Base-by-base conservation (phyloP, 1,140 invertebrate genomes). In the Acromyrmex heyeri region DNA sequence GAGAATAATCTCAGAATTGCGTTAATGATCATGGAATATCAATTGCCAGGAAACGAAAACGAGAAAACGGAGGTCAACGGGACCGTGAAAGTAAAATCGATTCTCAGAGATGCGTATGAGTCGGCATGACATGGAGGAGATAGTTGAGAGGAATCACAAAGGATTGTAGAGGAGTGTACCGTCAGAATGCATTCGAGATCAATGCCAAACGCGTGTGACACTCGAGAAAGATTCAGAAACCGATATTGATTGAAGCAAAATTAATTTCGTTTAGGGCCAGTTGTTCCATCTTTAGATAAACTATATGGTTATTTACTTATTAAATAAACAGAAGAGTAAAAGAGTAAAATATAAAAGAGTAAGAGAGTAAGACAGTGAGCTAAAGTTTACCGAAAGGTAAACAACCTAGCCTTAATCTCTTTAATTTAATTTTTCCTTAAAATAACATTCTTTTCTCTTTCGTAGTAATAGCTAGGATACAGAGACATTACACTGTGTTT, bases 81-180 rank as follows among this genome's bases (percentile, higher is more conserved):
- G 64, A 69, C 48, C 53, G 50, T 72, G 72, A 76, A 67, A 64
- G 77, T 62, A 62, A 59, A 77, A 86, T 90, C 24, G 59, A 61
- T 91, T 91, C 87, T 86, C 55, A 73, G 73, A 90, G 77, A 50
- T 85, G 76, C 30, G 48, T 30, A 72, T 90, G 88, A 92, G 86
- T 91, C 85, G 89, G 30, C 53, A 21, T 44, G 85, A 81, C 86
- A 38, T 38, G 82, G 75, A 87, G 75, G 81, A 78, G 76, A 53
- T 18, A 27, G 62, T 57, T 55, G 48, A 48, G 16, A 53, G 12
- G 8, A 83, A 50, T 57, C 50, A 67, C 53, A 86, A 77, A 69
- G 76, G 50, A 48, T 55, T 34, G 69, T 72, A 76, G 61, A 76
- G 76, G 21, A 50, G 8, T 24, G 24, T 24, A 34, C 6, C n/a